Evolutionary conservation across 2,888 invertebrate genomes (phyloP).

Genomic region (Aphidius colemani): DNA sequence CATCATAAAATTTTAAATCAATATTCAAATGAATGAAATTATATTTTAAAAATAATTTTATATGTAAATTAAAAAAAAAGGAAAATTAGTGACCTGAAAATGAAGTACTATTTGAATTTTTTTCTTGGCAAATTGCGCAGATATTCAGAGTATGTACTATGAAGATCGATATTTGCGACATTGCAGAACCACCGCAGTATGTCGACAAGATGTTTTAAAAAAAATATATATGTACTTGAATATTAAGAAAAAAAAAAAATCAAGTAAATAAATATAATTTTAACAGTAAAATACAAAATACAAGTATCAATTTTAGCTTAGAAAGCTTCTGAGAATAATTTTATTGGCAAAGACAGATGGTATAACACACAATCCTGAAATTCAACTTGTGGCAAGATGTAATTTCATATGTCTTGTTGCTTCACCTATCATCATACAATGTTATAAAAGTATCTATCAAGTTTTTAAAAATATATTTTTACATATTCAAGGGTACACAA

Average conservation of each 20-base stretch:
- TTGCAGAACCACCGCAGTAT: slow-evolving; percentile 21
- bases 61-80: no score
- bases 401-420: slow-evolving; percentile 32
- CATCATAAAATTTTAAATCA: no score
- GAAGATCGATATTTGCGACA: slow-evolving; percentile 25
- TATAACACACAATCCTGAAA: slow-evolving; percentile 29
- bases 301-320: slow-evolving; percentile 1
- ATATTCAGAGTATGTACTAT: background rate
- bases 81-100: no score
- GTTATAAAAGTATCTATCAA: no score
- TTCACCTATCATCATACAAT: slow-evolving; percentile 5
- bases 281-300: background rate
- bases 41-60: no score
- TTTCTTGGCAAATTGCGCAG: no score
- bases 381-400: slow-evolving; percentile 38
- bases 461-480: no score
- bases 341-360: slow-evolving; percentile 8
- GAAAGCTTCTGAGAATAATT: slow-evolving; percentile 8
- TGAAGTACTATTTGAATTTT: background rate
- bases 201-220: background rate
- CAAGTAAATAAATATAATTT: slow-evolving; percentile 4
- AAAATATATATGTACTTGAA: no score
- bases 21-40: no score
- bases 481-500: no score
- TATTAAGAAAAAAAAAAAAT: background rate